Evolutionary conservation across 2,113 vertebrate genomes (phyloP).

Genomic region (Nyctibius bracteatus): DNA sequence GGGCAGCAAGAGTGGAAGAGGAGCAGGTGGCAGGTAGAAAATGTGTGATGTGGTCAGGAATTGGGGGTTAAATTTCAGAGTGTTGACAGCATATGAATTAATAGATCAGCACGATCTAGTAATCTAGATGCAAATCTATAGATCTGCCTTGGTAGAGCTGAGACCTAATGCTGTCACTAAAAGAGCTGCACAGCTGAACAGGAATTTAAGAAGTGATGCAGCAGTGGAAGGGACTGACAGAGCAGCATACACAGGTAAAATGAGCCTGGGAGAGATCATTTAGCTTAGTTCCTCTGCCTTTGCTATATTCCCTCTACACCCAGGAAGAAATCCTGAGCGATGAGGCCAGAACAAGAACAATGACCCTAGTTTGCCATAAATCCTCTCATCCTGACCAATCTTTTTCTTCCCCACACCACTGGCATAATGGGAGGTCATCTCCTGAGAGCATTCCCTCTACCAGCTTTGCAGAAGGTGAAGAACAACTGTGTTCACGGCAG

Average conservation of each 20-base stretch:
- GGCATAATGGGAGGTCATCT: not conserved
- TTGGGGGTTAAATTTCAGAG: not conserved
- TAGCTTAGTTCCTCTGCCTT: not conserved
- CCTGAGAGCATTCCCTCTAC: not conserved
- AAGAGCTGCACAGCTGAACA: not conserved
- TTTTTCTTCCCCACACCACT: not conserved
- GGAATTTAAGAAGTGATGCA: not conserved
- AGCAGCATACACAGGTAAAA: not conserved
- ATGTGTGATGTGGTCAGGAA: not conserved
- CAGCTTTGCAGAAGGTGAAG: not conserved
- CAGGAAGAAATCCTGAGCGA: not conserved
- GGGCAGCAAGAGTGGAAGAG: not conserved
- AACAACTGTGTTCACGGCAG: not conserved
- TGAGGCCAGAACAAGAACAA: not conserved
- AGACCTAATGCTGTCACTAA: not conserved
- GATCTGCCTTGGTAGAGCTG: not conserved
- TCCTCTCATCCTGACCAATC: not conserved
- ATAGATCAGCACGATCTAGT: not conserved
- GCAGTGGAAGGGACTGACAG: not conserved
- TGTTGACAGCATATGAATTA: not conserved
- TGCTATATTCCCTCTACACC: not conserved
- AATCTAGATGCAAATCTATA: not conserved
- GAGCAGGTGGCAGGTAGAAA: not conserved
- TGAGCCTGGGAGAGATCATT: not conserved
- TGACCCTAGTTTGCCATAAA: not conserved